phyloP scores from a whole-genome alignment of 2,113 vertebrate species.

The Eclectus roratus region DNA sequence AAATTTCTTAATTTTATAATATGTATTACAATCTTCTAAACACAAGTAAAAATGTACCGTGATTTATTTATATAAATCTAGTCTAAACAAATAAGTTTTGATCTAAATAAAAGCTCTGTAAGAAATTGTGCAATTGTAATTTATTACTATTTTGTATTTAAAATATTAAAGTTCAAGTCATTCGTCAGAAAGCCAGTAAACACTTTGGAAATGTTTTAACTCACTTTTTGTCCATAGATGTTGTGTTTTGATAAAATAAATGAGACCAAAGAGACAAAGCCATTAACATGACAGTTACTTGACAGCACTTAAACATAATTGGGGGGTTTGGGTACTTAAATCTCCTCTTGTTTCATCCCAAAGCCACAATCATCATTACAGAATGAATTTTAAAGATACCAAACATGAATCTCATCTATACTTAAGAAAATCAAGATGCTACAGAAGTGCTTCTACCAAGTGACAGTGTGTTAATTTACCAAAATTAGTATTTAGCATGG shows the following conservation, averaged over 20 bases:
- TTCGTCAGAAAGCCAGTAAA: constrained; percentile 12
- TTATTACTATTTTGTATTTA: constrained; percentile 67
- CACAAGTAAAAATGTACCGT: constrained; percentile 79
- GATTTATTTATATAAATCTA: constrained; percentile 82
- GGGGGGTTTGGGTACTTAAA: not conserved
- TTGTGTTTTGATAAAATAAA: not conserved
- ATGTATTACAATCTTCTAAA: constrained; percentile 77
- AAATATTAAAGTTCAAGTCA: constrained; percentile 37
- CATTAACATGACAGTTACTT: not conserved
- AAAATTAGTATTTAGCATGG: not conserved
- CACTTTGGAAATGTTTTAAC: not conserved
- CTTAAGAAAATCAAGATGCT: not conserved
- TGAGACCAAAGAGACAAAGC: not conserved
- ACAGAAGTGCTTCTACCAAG: not conserved
- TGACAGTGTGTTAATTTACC: not conserved
- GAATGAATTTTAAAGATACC: not conserved
- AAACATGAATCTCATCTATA: not conserved
- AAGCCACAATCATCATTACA: not conserved
- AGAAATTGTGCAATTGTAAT: constrained; percentile 57
- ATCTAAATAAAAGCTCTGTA: constrained; percentile 72
- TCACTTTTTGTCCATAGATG: not conserved
- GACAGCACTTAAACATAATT: not conserved
- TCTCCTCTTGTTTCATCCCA: not conserved
- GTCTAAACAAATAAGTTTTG: constrained; percentile 74
- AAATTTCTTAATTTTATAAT: constrained; percentile 75